phyloP scores from a whole-genome alignment of 2,113 vertebrate genomes.

The Sphaerodactylus townsendi region DNA sequence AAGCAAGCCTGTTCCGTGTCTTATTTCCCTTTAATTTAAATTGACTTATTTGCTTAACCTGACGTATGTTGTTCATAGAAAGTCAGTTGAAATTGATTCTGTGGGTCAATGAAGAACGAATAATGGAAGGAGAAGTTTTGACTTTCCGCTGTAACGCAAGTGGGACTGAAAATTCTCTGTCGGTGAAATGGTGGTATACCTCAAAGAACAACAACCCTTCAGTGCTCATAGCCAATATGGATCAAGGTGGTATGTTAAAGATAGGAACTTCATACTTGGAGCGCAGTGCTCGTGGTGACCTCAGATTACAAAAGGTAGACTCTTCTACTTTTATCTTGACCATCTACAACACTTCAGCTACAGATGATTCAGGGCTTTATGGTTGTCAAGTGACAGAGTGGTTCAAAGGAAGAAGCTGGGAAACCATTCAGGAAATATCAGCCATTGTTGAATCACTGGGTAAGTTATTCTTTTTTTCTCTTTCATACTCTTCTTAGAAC shows the following conservation, averaged over 20 bases:
- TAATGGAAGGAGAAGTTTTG: constrained; percentile 73
- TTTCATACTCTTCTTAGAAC: rapidly evolving
- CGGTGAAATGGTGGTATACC: constrained; percentile 79
- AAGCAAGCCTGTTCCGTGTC: background rate
- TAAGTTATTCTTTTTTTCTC: constrained; percentile 50
- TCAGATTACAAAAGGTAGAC: constrained; percentile 60
- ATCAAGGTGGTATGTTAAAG: constrained; percentile 65
- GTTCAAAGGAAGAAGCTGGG: constrained; percentile 39
- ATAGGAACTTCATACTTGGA: constrained; percentile 36
- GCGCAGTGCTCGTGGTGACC: background rate
- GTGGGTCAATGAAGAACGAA: rapidly evolving
- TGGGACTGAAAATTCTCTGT: constrained; percentile 65
- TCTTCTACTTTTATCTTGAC: constrained; percentile 71
- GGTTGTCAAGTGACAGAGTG: constrained; percentile 75
- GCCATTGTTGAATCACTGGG: constrained; percentile 72
- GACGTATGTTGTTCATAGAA: constrained; percentile 66
- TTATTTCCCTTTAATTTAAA: background rate
- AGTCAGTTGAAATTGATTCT: constrained; percentile 68
- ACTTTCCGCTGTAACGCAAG: constrained; percentile 73
- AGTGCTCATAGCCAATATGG: constrained; percentile 70
- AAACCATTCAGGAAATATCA: constrained; percentile 41
- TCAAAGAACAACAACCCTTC: rapidly evolving
- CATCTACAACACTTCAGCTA: constrained; percentile 59
- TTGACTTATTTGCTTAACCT: background rate
- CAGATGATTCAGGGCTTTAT: constrained; percentile 68